A percentile compares a stretch with the other conserved stretches of the same genome.
These are phyloP conservation scores for Semaprochilodus insignis DNA, from an alignment of 2,797 vertebrate species.

Conservation along the genomic window DNA sequence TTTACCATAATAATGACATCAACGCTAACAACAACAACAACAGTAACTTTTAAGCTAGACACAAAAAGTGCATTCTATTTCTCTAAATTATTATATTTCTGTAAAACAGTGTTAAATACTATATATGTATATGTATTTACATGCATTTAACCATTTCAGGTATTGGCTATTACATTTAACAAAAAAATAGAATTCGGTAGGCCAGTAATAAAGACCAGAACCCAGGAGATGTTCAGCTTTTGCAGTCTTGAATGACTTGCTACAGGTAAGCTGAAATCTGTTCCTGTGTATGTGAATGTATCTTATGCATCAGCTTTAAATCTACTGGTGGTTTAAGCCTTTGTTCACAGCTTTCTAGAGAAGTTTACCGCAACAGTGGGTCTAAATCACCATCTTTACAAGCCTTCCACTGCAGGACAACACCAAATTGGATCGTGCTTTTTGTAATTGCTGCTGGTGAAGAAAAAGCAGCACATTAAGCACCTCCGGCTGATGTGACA, in stretches of 20 bases:
- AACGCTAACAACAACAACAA: too few species aligned
- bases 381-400: slow-evolving; percentile 75
- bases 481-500: slow-evolving; percentile 47
- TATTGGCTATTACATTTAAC: background rate
- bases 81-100: too few species aligned
- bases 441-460: slow-evolving; percentile 62
- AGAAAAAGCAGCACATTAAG: slow-evolving; percentile 56
- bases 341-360: slow-evolving; percentile 56
- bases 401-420: slow-evolving; percentile 61
- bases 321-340: slow-evolving; percentile 18
- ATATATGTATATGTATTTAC: too few species aligned
- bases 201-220: background rate
- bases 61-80: too few species aligned
- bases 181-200: too few species aligned
- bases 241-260: background rate
- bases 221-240: too few species aligned
- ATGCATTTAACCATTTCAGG: too few species aligned
- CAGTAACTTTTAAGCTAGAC: too few species aligned
- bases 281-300: slow-evolving; percentile 21
- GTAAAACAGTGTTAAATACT: too few species aligned
- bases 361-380: slow-evolving; percentile 61
- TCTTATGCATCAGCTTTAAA: slow-evolving; percentile 18
- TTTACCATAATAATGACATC: too few species aligned
- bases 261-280: background rate
- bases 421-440: slow-evolving; percentile 64